Conservation (phyloP, 2,888 invertebrate genomes). For the Cheilosia impressa region DNA sequence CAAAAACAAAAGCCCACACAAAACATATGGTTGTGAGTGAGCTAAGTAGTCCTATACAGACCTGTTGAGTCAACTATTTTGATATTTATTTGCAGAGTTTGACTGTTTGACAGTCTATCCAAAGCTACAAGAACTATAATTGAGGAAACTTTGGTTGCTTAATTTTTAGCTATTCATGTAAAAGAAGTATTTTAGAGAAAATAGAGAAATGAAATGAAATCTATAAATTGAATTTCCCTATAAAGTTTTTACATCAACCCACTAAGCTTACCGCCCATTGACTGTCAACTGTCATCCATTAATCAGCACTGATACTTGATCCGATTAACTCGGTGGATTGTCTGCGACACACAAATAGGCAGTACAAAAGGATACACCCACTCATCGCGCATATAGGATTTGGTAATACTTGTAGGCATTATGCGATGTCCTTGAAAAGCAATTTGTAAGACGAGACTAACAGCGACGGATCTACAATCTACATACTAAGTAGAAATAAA, state of each 20-base stretch:
- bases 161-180: too few species aligned
- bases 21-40: too few species aligned
- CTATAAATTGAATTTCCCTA: too few species aligned
- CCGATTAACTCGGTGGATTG: background rate
- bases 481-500: background rate
- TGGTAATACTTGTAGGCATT: background rate
- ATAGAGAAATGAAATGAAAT: too few species aligned
- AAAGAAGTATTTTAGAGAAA: too few species aligned
- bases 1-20: too few species aligned
- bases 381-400: background rate
- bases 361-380: background rate
- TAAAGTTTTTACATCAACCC: background rate
- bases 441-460: background rate
- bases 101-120: too few species aligned
- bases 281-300: conserved; percentile 4
- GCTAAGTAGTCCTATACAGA: too few species aligned
- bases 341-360: background rate
- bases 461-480: background rate
- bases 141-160: too few species aligned
- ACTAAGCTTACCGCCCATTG: background rate
- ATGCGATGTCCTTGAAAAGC: conserved; percentile 10
- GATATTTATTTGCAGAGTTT: too few species aligned
- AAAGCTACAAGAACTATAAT: too few species aligned
- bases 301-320: background rate
- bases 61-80: too few species aligned